Percentiles rank a stretch among this genome's conserved stretches.
Evolutionary conservation across 1,140 invertebrate species (phyloP).

Genomic region (Brachionus angularis): DNA sequence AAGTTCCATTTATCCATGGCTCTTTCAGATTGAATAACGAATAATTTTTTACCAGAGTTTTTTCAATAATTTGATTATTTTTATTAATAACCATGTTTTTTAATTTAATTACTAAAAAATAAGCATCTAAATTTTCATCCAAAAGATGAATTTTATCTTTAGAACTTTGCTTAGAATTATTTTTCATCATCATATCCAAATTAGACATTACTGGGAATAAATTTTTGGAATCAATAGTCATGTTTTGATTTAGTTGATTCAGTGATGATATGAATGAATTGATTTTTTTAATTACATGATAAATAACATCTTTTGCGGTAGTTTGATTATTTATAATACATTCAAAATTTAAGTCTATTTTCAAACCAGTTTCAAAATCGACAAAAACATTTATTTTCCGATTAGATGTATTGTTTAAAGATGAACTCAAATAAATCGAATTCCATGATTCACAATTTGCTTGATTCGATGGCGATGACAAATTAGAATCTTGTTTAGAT

Average conservation of each 20-base stretch:
- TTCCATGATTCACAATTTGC: not conserved
- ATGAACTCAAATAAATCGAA: not conserved
- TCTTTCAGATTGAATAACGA: slow-evolving; percentile 6
- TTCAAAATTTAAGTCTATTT: slow-evolving; percentile 38
- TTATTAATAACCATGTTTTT: not conserved
- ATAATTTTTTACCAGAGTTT: not conserved
- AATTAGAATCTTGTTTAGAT: slow-evolving; percentile 14
- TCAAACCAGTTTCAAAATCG: slow-evolving; percentile 36
- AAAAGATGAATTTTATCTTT: not conserved
- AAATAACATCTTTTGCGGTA: slow-evolving; percentile 21
- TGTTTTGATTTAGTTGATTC: slow-evolving; percentile 1
- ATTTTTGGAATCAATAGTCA: not conserved
- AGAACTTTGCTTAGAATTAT: not conserved
- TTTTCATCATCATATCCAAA: not conserved
- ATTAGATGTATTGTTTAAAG: not conserved
- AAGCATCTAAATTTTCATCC: slow-evolving; percentile 12
- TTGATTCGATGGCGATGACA: not conserved
- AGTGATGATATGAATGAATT: slow-evolving; percentile 21
- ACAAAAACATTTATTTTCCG: slow-evolving; percentile 14
- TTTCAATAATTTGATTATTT: too few species aligned
- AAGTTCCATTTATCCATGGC: slow-evolving; percentile 23
- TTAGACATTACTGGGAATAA: not conserved
- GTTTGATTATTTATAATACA: slow-evolving; percentile 33
- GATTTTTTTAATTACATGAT: slow-evolving; percentile 21
- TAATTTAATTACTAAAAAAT: slow-evolving; percentile 15